These are phyloP conservation scores for Pollenia angustigena DNA, from an alignment of 2,888 invertebrate genomes.

Conservation along the genomic window DNA sequence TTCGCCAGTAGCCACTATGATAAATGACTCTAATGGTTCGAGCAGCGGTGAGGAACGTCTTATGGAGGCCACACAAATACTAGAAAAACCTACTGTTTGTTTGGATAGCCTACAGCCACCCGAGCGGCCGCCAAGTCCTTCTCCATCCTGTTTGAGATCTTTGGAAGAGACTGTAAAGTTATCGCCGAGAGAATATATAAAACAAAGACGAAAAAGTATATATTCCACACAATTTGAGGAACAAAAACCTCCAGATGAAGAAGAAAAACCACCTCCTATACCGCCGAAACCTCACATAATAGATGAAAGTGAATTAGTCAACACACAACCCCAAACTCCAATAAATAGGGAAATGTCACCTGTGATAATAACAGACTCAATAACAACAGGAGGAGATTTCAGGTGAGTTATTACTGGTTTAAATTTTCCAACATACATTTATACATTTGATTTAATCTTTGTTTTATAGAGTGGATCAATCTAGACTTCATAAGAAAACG, in stretches of 20 bases:
- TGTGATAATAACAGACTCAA: conserved; percentile 82
- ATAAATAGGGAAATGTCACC: conserved; percentile 80
- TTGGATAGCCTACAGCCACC: conserved; percentile 69
- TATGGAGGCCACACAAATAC: conserved; percentile 64
- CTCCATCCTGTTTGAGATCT: conserved; percentile 74
- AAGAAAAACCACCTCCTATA: conserved; percentile 76
- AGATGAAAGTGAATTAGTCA: conserved; percentile 29
- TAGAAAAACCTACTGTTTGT: conserved; percentile 70
- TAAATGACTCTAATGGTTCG: conserved; percentile 83
- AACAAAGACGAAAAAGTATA: conserved; percentile 75
- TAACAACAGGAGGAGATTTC: conserved; percentile 82
- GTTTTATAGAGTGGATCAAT: conserved; percentile 79
- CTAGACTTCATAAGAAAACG: conserved; percentile 87
- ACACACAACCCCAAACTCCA: conserved; percentile 59
- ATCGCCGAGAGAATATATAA: conserved; percentile 78
- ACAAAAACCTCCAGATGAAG: conserved; percentile 37
- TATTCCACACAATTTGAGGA: conserved; percentile 47
- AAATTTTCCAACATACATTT: background rate
- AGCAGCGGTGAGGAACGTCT: conserved; percentile 82
- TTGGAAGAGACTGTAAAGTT: conserved; percentile 75
- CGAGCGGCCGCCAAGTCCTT: conserved; percentile 78
- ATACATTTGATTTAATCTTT: background rate
- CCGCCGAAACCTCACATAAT: conserved; percentile 75
- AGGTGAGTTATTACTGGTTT: conserved; percentile 77
- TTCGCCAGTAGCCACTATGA: conserved; percentile 83